phyloP scores from a whole-genome alignment of 2,888 invertebrate genomes.

The Philonicus albiceps region DNA sequence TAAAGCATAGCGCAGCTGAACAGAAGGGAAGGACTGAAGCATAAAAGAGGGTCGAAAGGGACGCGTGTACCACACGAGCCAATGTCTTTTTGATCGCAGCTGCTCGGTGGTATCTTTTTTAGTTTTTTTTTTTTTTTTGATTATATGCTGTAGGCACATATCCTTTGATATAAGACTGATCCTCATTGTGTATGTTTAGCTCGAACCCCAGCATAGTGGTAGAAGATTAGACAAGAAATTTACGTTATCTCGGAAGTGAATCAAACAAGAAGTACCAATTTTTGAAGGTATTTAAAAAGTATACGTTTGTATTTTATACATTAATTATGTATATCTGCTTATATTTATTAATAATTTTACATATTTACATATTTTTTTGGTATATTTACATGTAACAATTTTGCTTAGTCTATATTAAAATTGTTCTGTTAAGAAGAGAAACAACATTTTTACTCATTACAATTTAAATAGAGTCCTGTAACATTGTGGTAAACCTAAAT shows the following conservation, averaged over 20 bases:
- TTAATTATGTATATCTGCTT: too few relatives aligned
- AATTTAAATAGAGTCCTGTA: too few relatives aligned
- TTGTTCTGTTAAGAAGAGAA: too few relatives aligned
- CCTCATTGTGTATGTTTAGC: not conserved
- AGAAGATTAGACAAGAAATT: not conserved
- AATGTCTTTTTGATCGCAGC: not conserved
- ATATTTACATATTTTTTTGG: too few relatives aligned
- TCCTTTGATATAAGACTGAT: not conserved
- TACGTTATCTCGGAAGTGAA: not conserved
- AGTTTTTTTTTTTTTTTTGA: not conserved
- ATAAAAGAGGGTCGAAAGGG: not conserved
- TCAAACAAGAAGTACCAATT: not conserved
- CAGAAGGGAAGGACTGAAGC: not conserved
- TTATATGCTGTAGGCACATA: not conserved
- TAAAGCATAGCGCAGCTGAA: not conserved
- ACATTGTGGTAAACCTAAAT: too few relatives aligned
- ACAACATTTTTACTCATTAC: too few relatives aligned
- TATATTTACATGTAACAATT: too few relatives aligned
- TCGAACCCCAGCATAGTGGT: not conserved
- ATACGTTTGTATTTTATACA: too few relatives aligned
- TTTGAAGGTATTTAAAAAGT: not conserved
- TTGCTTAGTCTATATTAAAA: too few relatives aligned
- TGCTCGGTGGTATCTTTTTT: not conserved
- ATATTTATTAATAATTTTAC: too few relatives aligned
- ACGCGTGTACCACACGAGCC: not conserved